Evolutionary conservation across 1,140 invertebrate genomes (phyloP), one percentile per base, ranked within the genome.

Genomic region (Lasioglossum baleicum): DNA sequence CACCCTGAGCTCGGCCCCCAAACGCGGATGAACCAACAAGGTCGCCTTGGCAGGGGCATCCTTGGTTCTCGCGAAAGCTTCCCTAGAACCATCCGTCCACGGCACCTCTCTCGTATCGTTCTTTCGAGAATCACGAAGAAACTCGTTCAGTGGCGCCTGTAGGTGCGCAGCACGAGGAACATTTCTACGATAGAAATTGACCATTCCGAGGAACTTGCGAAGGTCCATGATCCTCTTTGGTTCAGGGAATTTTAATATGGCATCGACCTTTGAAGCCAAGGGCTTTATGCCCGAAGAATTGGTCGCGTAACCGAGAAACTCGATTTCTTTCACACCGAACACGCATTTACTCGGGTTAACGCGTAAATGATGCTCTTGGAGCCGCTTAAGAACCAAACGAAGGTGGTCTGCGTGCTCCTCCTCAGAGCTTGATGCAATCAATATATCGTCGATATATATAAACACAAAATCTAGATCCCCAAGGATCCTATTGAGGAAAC

Each of bases 391-490:
- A 0, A 75, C 5, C 2, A 11, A 26, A 0, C 6, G 3, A 0
- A 73, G 5, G 3, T 73, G 60, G 10, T 64, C 22, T 2, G 26
- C 4, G 17, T 72, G 58, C 10, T 72, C 58, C 2, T 4, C 7
- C 7, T 61, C 81, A 85, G 60, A 75, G 61, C 58, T 79, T 31
- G 40, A 87, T 15, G 53, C 76, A 15, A 53, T 53, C 1, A 53
- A 17, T 2, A 53, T 15, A 15, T 53, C 51, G 51, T 53, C 51
- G 15, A 53, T 13, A 15, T 15, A 53, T 0, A 13, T 13, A 15
- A 15, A 53, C 2, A 53, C 51, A 13, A 53, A 53, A 53, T 53
- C 51, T 1, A 53, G 15, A 53, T 15, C 51, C 0, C 51, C 11
- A 0, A 17, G 11, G 0, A 53, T 53, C 15, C 15, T 15, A 53